phyloP scores from a whole-genome alignment of 2,888 invertebrate genomes.

The Philereme vetulata region DNA sequence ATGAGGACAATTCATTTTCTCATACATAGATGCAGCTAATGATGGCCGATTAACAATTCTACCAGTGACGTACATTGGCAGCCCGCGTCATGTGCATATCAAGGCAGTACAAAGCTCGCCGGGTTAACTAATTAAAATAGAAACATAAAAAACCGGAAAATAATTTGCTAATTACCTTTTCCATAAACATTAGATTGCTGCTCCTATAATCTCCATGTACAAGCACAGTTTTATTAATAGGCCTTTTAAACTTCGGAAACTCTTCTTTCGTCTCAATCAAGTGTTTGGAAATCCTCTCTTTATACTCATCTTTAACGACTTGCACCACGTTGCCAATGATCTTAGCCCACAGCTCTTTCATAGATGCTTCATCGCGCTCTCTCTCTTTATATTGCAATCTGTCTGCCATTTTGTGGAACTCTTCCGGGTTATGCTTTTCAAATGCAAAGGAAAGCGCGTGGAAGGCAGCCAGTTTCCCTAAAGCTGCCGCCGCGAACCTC shows the following conservation, averaged over 20 bases:
- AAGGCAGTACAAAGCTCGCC: too few relatives aligned
- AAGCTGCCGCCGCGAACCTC: constrained; percentile 51
- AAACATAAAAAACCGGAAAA: too few relatives aligned
- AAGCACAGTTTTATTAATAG: constrained; percentile 48
- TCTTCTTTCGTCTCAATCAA: constrained; percentile 29
- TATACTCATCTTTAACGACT: constrained; percentile 46
- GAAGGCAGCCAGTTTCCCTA: constrained; percentile 55
- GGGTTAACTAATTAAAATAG: too few relatives aligned
- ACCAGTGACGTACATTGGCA: too few relatives aligned
- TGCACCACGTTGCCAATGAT: constrained; percentile 38
- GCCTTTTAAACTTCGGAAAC: constrained; percentile 41
- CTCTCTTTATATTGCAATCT: constrained; percentile 30
- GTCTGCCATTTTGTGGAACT: constrained; percentile 38
- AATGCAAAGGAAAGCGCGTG: constrained; percentile 67
- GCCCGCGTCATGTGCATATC: too few relatives aligned
- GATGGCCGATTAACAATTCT: too few relatives aligned
- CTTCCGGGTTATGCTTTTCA: constrained; percentile 54
- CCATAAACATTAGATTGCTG: constrained; percentile 50
- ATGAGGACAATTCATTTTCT: too few relatives aligned
- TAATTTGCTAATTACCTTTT: constrained; percentile 29
- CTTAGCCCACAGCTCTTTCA: constrained; percentile 32
- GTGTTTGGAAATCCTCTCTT: constrained; percentile 39
- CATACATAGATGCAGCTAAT: too few relatives aligned
- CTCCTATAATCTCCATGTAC: constrained; percentile 60
- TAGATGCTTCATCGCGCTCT: constrained; percentile 12